Percentiles rank a stretch among this genome's conserved stretches.
Evolutionary conservation across 2,888 invertebrate genomes (phyloP).

Genomic region (Sicus ferrugineus): DNA sequence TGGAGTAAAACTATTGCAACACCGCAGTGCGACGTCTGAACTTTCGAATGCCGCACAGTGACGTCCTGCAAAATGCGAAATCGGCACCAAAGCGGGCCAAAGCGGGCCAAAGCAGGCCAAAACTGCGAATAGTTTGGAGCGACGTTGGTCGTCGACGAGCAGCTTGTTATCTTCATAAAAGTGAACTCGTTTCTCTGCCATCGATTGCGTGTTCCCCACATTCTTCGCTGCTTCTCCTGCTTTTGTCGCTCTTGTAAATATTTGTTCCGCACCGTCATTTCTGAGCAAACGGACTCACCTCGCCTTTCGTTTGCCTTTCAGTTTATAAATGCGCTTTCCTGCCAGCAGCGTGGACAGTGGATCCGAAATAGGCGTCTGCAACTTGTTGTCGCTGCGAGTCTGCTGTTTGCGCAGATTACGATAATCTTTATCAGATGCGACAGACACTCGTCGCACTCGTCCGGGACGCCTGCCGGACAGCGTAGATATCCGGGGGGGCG

Average conservation of each 20-base stretch:
- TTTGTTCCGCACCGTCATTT: slow-evolving; percentile 13
- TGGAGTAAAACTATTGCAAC: too few species aligned
- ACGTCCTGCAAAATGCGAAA: too few species aligned
- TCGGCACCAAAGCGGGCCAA: too few species aligned
- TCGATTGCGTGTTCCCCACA: too few species aligned
- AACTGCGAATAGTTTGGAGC: too few species aligned
- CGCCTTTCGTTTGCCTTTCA: not conserved
- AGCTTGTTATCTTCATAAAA: too few species aligned
- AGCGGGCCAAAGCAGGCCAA: too few species aligned
- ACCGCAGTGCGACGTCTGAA: too few species aligned
- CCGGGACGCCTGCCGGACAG: not conserved
- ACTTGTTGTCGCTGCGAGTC: slow-evolving; percentile 21
- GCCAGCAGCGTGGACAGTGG: slow-evolving; percentile 1
- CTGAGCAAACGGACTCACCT: not conserved
- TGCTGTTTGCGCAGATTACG: slow-evolving; percentile 58
- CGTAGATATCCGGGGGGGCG: not conserved
- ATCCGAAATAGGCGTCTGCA: not conserved
- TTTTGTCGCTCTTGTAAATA: not conserved
- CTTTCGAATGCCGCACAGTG: too few species aligned
- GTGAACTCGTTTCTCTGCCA: too few species aligned
- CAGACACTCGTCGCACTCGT: slow-evolving; percentile 24
- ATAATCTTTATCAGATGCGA: slow-evolving; percentile 56
- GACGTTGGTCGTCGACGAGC: too few species aligned
- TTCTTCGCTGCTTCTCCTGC: not conserved
- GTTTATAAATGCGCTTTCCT: slow-evolving; percentile 11